Conservation (phyloP, 2,888 invertebrate genomes). For the Brachylomia viminalis region DNA sequence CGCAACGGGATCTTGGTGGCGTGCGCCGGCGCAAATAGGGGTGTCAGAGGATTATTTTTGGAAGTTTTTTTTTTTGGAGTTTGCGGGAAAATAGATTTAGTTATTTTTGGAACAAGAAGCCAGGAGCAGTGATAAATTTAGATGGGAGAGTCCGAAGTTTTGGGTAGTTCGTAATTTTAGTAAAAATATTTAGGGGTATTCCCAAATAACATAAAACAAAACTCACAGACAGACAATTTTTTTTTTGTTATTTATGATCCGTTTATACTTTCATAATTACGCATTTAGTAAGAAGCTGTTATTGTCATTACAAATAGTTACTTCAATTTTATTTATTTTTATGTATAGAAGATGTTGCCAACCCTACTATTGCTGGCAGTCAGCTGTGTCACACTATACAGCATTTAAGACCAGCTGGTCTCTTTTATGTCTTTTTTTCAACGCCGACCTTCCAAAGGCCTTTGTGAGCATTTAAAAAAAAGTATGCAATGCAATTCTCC, state of each 20-base stretch:
- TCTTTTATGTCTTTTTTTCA: constrained; percentile 64
- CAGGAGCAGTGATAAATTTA: not conserved
- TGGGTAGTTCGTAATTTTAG: no score
- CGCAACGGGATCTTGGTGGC: constrained; percentile 81
- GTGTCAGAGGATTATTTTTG: constrained; percentile 51
- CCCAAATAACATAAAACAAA: not conserved
- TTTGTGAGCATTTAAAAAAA: constrained; percentile 28
- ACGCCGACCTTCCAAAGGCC: constrained; percentile 68
- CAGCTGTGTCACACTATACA: constrained; percentile 70
- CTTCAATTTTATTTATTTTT: no score
- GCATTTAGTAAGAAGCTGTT: no score
- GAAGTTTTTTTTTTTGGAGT: not conserved
- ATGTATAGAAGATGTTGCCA: constrained; percentile 44
- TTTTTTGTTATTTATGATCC: no score
- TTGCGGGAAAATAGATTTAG: constrained; percentile 9
- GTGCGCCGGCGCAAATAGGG: constrained; percentile 76
- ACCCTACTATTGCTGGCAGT: constrained; percentile 64
- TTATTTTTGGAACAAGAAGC: not conserved
- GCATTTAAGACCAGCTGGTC: constrained; percentile 72
- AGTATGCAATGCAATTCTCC: constrained; percentile 42
- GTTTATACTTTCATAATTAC: no score
- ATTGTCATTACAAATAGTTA: no score
- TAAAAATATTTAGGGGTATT: not conserved
- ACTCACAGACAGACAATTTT: no score
- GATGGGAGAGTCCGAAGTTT: no score